phyloP scores from a whole-genome alignment of 2,797 vertebrate genomes.

The Phalloptychus januarius region DNA sequence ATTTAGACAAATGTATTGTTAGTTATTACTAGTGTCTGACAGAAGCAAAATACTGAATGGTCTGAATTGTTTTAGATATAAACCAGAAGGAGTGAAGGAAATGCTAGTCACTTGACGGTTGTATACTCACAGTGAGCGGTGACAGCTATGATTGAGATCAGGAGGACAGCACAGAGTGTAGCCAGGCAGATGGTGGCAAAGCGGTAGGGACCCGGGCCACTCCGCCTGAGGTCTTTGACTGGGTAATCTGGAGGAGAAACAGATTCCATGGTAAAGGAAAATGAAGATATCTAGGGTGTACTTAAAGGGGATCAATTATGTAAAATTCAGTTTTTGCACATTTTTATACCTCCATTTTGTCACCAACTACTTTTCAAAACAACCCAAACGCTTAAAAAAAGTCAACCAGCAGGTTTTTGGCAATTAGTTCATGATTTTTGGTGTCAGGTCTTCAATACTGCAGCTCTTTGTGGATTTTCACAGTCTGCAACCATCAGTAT shows the following conservation, averaged over 20 bases:
- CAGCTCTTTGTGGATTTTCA: too few species aligned
- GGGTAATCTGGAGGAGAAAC: constrained; percentile 12
- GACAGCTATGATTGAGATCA: constrained; percentile 66
- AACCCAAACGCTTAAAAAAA: too few species aligned
- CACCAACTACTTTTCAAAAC: too few species aligned
- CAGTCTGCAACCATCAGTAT: too few species aligned
- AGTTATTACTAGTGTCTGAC: not conserved
- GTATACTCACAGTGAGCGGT: constrained; percentile 52
- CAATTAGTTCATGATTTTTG: too few species aligned
- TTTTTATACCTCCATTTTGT: too few species aligned
- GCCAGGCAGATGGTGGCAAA: constrained; percentile 54
- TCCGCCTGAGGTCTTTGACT: not conserved
- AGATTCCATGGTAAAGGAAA: not conserved
- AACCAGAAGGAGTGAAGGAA: not conserved
- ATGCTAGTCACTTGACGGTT: not conserved
- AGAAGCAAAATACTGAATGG: not conserved
- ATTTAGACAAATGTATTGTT: too few species aligned
- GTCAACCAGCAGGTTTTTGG: too few species aligned
- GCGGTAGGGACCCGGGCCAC: constrained; percentile 40
- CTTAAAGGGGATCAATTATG: too few species aligned
- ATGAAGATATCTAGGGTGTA: not conserved
- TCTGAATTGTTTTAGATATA: not conserved
- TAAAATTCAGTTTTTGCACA: too few species aligned
- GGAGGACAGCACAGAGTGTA: constrained; percentile 49
- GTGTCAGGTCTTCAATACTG: too few species aligned